Base-by-base conservation (phyloP, 2,888 invertebrate genomes). In the Strigamia maritima region DNA sequence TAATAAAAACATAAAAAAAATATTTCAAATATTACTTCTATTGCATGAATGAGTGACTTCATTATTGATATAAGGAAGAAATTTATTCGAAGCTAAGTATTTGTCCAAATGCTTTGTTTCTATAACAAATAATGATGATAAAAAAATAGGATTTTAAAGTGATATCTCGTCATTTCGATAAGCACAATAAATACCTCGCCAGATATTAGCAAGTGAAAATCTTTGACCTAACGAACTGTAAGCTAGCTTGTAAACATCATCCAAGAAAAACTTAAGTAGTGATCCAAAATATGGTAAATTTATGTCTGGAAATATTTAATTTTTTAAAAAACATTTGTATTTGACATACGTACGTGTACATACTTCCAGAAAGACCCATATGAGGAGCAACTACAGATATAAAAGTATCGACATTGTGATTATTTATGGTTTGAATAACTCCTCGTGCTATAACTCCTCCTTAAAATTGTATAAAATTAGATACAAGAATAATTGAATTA, bases 361-460 rank as follows among this genome's bases (percentile, higher is more conserved):
- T 26, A 70, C 70, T 70, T 70, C 70, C 70, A 8, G 14, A 4
- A 28, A 70, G 4, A 28, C 70, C 70, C 70, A 70, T 70, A 1
- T 70, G 70, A 16, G 70, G 70, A 70, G 14, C 70, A 28, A 70
- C 16, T 16, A 70, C n/a, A 12, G 70, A 70, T 70, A 70, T 70
- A 26, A 70, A 70, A 70, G 70, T 70, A 70, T 70, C 70, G 2
- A 70, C n/a, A 28, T 70, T 70, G 70, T 70, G 70, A 28, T 70
- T 28, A 28, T 28, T 70, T 70, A 28, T 70, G 2, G 70, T 70
- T 26, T 70, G 70, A 12, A 70, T 26, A 28, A 70, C 28, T 70
- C 26, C 70, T 26, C 70, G 26, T 10, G 26, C 70, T 16, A 70
- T 26, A 12, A 70, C 2, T 70, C 70, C 70, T 12, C 70, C 70